A percentile compares a stretch with the other conserved stretches of the same genome.
phyloP scores from a whole-genome alignment of 2,888 invertebrate genomes.

The Hirtodrosophila cameraria region DNA sequence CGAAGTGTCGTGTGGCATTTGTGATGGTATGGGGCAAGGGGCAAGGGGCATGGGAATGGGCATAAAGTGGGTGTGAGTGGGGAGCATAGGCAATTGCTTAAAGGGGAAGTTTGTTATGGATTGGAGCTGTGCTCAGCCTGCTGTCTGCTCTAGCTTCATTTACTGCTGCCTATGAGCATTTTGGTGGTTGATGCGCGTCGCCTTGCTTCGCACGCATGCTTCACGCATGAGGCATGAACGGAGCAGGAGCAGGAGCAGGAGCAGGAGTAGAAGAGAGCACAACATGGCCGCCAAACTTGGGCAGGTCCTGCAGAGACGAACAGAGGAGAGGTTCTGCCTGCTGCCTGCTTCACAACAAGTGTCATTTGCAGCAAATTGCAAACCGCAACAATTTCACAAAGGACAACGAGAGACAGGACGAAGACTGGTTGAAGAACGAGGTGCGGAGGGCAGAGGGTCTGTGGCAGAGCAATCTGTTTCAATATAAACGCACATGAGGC shows the following conservation, averaged over 20 bases:
- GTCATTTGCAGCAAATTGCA: conserved; percentile 82
- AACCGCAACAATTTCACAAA: conserved; percentile 82
- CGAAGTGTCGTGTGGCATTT: conserved; percentile 72
- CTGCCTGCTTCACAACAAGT: conserved; percentile 55
- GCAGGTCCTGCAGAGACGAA: neutral
- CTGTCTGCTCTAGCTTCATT: conserved; percentile 3
- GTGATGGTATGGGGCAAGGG: conserved; percentile 25
- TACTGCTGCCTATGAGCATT: neutral
- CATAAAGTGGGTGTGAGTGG: neutral
- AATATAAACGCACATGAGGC: conserved; percentile 82
- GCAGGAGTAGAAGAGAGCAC: conserved; percentile 47
- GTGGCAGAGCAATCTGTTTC: conserved; percentile 83
- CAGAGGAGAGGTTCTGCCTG: conserved; percentile 9
- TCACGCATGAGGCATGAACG: conserved; percentile 44
- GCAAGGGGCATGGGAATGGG: neutral
- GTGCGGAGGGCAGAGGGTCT: conserved; percentile 25
- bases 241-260: too few relatives aligned
- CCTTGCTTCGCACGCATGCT: conserved; percentile 56
- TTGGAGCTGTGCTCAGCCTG: conserved; percentile 21
- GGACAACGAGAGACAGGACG: conserved; percentile 49
- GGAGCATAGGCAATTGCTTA: conserved; percentile 62
- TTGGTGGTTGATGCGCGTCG: conserved; percentile 70
- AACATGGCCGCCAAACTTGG: conserved; percentile 67
- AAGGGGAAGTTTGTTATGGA: too few relatives aligned
- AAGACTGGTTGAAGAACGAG: neutral